phyloP scores from a whole-genome alignment of 2,797 vertebrate species.

The Gouania willdenowi region DNA sequence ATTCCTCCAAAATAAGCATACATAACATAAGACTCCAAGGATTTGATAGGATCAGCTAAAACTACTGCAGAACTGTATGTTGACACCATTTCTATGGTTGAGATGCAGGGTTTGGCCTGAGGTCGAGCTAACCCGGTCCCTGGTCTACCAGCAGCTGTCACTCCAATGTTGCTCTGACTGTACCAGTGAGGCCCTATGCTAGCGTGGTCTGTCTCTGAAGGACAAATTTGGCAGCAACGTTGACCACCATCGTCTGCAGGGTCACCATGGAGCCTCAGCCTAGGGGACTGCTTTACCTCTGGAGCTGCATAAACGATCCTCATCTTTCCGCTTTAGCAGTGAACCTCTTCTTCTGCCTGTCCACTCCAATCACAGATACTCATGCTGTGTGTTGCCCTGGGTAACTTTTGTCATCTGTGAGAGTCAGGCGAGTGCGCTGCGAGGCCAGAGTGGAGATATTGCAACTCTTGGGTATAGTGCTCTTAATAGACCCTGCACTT shows the following conservation, averaged over 20 bases:
- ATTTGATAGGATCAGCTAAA: conserved; percentile 44
- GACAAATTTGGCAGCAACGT: conserved; percentile 37
- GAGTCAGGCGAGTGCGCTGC: conserved; percentile 32
- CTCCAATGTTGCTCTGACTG: conserved; percentile 45
- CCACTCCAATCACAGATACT: conserved; percentile 53
- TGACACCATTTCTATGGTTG: conserved; percentile 56
- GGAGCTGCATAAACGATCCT: conserved; percentile 51
- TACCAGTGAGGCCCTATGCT: conserved; percentile 14
- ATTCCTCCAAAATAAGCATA: conserved; percentile 50
- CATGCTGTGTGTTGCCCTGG: conserved; percentile 46
- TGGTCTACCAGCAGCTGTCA: conserved; percentile 65
- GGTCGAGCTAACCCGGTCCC: conserved; percentile 40
- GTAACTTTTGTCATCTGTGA: conserved; percentile 39
- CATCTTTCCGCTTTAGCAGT: conserved; percentile 52
- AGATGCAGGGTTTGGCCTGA: conserved; percentile 35
- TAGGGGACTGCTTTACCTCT: conserved; percentile 40
- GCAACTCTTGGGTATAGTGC: conserved; percentile 52
- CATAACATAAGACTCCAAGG: conserved; percentile 37
- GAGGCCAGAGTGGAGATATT: conserved; percentile 48
- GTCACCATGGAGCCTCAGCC: conserved; percentile 23
- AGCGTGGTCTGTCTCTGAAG: conserved; percentile 43
- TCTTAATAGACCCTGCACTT: conserved; percentile 56
- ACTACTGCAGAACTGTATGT: conserved; percentile 24
- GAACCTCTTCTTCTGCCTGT: conserved; percentile 47
- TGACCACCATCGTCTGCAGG: conserved; percentile 35